Evolutionary conservation across 1,140 invertebrate species (phyloP), one percentile per base, ranked within the genome.

Genomic region (Drosophila carrolli): DNA sequence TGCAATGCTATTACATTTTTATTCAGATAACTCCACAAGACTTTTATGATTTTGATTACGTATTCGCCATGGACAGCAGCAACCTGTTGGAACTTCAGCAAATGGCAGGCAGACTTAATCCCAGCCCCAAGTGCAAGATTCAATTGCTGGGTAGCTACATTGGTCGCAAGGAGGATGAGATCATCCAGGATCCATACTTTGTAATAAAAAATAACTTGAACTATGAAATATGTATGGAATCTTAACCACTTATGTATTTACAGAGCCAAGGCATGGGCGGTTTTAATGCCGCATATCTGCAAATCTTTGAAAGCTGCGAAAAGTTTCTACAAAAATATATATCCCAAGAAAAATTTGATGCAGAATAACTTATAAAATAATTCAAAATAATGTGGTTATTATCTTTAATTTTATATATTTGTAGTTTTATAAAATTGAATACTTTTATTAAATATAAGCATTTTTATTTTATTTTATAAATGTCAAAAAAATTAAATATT

Each of bases 161-260:
- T 93, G 96, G 96, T 2, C 73, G 66, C 27, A 76, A 96, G 83
- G 95, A 95, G 44, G 95, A 97, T 67, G 92, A 94, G 59, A 96
- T 96, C 75, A 97, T 98, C 84, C 93, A 95, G 85, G 97, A 98
- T 94, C 97, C 97, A 19, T 97, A 98, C 91, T 98, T 97, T 94
- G 97, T 96, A 93, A 61, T 8, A n/a, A 5, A 1, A 10, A 19
- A 27, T 23, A n/a, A 1, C 2, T 6, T 37, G 0, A 23, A 0
- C 23, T 2, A 5, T 27, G n/a, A 7, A 2, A 5, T 29, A 8
- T 8, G n/a, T 32, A 11, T 23, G 57, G 62, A 29, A 55, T 7
- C 29, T 32, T 7, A 19, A 7, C 9, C 6, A 6, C 5, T 8
- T 50, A 55, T 27, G 5, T 10, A 32, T 43, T 76, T 51, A 10